phyloP scores from a whole-genome alignment of 2,888 invertebrate species.

The Tetragonula carbonaria region DNA sequence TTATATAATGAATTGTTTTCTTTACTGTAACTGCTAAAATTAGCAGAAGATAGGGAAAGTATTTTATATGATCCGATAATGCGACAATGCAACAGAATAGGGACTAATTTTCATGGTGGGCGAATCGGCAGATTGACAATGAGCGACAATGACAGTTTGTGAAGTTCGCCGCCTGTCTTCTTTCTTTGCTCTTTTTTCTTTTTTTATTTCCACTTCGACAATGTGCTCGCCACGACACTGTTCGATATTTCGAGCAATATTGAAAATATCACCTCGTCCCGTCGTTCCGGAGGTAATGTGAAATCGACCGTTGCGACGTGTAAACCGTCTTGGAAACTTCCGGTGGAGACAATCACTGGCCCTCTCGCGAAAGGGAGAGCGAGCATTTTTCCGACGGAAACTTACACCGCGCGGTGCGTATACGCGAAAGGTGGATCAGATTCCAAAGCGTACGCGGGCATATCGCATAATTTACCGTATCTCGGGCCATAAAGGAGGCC shows the following conservation, averaged over 20 bases:
- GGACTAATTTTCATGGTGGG: no score
- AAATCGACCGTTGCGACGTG: background rate
- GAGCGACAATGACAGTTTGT: no score
- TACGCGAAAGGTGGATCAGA: background rate
- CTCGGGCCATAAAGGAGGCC: conserved; percentile 17
- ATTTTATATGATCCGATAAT: no score
- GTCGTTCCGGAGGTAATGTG: background rate
- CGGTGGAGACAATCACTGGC: background rate
- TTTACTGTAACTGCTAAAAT: no score
- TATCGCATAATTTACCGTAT: conserved; percentile 28
- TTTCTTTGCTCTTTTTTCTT: no score
- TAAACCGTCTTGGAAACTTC: background rate
- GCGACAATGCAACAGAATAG: no score
- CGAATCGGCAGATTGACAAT: no score
- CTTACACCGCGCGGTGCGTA: background rate
- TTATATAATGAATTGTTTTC: no score
- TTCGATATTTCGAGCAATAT: background rate
- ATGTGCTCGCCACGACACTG: no score
- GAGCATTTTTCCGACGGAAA: background rate
- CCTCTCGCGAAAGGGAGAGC: background rate
- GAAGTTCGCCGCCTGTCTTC: no score
- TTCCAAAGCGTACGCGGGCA: background rate
- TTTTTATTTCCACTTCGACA: no score
- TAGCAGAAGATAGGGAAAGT: no score
- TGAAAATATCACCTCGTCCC: background rate